These are phyloP conservation scores for Microcebus ravelobensis DNA, from an alignment of 2,113 vertebrate genomes.

Conservation along the genomic window DNA sequence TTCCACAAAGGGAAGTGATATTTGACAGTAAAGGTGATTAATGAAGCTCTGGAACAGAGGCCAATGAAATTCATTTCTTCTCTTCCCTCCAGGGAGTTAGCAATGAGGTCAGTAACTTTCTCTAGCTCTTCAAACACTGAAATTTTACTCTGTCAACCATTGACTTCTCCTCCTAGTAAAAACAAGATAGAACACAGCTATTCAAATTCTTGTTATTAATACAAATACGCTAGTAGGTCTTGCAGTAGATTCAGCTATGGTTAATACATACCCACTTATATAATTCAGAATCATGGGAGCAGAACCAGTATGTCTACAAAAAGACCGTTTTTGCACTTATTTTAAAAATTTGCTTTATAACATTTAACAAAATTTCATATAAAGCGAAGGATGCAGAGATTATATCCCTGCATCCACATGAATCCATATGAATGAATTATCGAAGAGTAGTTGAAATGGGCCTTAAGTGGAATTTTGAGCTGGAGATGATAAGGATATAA, in stretches of 20 bases:
- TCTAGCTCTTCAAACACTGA: slow-evolving; percentile 27
- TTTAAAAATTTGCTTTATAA: neutral
- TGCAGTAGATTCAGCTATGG: neutral
- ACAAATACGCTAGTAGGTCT: neutral
- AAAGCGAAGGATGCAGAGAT: neutral
- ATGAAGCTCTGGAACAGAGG: neutral
- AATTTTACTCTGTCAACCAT: neutral
- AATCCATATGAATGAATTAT: neutral
- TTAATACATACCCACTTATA: neutral
- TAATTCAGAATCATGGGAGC: neutral
- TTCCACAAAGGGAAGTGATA: slow-evolving; percentile 34
- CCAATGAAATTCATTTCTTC: slow-evolving; percentile 33
- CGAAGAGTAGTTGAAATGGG: neutral
- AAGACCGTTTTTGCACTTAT: neutral
- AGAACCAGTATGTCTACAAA: neutral
- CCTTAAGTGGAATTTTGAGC: neutral
- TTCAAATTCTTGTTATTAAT: slow-evolving; percentile 21
- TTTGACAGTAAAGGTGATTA: slow-evolving; percentile 44
- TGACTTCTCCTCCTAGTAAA: slow-evolving; percentile 42
- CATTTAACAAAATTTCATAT: neutral
- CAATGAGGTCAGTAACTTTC: neutral
- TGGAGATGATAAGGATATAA: neutral
- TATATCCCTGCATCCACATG: neutral
- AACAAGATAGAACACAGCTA: slow-evolving; percentile 9
- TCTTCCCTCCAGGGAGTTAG: slow-evolving; percentile 29